phyloP scores from a whole-genome alignment of 1,140 invertebrate species.

The Drosophila pectinifera region DNA sequence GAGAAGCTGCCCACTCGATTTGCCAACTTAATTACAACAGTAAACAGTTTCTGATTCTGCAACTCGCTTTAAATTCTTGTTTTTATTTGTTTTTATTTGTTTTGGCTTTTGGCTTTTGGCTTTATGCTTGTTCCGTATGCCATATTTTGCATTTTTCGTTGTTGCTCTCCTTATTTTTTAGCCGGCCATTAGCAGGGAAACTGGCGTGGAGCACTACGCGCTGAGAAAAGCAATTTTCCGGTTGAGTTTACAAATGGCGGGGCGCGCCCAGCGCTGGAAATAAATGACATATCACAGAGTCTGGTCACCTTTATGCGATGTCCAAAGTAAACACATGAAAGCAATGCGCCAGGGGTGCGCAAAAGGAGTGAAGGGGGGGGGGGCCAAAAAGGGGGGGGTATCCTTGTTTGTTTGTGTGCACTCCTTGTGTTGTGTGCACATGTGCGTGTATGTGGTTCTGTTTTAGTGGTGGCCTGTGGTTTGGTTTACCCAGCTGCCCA shows the following conservation, averaged over 20 bases:
- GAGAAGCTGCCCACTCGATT: conserved; percentile 10
- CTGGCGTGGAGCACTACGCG: conserved; percentile 44
- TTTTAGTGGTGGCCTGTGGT: conserved; percentile 30
- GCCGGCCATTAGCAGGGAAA: conserved; percentile 39
- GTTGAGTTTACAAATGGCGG: conserved; percentile 74
- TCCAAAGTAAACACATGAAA: conserved; percentile 62
- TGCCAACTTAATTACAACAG: conserved; percentile 67
- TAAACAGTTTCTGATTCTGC: conserved; percentile 44
- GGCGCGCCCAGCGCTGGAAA: conserved; percentile 62
- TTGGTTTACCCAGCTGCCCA: neutral
- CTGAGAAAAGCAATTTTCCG: conserved; percentile 80
- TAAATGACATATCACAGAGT: conserved; percentile 78
- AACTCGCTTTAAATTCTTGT: conserved; percentile 1
- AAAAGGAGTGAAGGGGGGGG: neutral
- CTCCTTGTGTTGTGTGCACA: conserved; percentile 12
- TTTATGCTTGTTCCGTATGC: conserved; percentile 7
- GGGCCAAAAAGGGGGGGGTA: neutral
- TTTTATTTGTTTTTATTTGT: neutral
- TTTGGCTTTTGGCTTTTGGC: neutral
- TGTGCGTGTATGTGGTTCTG: conserved; percentile 18
- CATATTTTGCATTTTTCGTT: conserved; percentile 30
- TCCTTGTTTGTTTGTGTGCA: conserved; percentile 25
- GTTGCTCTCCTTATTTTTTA: conserved; percentile 16
- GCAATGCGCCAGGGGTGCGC: conserved; percentile 15
- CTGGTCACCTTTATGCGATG: conserved; percentile 76